Conservation (phyloP, 2,888 invertebrate species). For the Acronicta leporina region DNA sequence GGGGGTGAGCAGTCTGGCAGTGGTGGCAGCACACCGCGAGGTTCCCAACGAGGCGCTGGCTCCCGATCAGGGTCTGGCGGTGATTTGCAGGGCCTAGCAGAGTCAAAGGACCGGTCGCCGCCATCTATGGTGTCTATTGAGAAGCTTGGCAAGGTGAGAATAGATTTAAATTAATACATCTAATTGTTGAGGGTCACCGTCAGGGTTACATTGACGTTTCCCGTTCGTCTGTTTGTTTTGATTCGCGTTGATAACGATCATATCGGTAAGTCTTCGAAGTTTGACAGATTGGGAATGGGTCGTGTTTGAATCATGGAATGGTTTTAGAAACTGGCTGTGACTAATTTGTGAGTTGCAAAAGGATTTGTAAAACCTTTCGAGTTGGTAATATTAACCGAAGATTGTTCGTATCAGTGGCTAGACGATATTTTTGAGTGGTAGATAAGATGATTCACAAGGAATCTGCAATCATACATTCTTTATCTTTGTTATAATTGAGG, state of each 20-base stretch:
- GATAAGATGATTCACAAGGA: slow-evolving; percentile 32
- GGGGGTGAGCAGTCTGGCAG: slow-evolving; percentile 73
- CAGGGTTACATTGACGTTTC: slow-evolving; percentile 63
- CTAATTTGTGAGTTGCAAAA: slow-evolving; percentile 9
- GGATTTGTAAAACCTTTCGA: slow-evolving; percentile 18
- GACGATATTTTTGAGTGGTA: slow-evolving; percentile 31
- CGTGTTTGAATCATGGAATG: slow-evolving; percentile 35
- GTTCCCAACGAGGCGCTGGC: slow-evolving; percentile 81
- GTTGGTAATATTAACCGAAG: slow-evolving; percentile 1
- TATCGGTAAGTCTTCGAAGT: slow-evolving; percentile 48
- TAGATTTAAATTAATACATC: slow-evolving; percentile 7
- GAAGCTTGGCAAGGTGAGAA: slow-evolving; percentile 92
- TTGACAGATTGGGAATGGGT: slow-evolving; percentile 48
- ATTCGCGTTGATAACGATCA: slow-evolving; percentile 50
- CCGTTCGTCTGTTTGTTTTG: slow-evolving; percentile 60
- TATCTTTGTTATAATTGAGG: slow-evolving; percentile 18
- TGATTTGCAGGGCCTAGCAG: slow-evolving; percentile 90
- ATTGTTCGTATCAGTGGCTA: slow-evolving; percentile 12
- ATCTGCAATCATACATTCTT: slow-evolving; percentile 14
- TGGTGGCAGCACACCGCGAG: slow-evolving; percentile 79
- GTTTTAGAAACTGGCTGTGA: slow-evolving; percentile 36
- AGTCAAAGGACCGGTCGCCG: slow-evolving; percentile 81
- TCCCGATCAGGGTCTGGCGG: slow-evolving; percentile 91
- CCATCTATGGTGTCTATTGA: slow-evolving; percentile 92
- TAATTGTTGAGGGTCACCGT: slow-evolving; percentile 53